Percentiles rank a stretch among this genome's conserved stretches.
These are phyloP conservation scores for Onychostruthus taczanowskii DNA, from an alignment of 2,113 vertebrate genomes.

Conservation along the genomic window DNA sequence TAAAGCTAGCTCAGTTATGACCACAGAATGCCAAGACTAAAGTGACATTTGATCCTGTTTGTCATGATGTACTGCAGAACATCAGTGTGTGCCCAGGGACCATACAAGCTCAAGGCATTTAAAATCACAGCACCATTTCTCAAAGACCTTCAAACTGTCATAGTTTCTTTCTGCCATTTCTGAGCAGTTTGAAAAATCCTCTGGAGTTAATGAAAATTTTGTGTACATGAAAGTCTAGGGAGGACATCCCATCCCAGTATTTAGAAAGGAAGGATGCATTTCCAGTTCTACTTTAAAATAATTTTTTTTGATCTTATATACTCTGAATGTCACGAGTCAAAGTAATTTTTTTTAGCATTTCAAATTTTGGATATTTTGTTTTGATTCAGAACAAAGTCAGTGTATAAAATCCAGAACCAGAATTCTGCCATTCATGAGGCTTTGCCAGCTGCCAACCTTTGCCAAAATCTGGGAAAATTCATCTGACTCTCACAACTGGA, in stretches of 20 bases:
- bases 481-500: neutral
- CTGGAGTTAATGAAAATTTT: neutral
- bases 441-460: neutral
- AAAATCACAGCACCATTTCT: neutral
- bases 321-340: neutral
- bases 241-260: neutral
- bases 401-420: neutral
- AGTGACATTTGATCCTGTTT: neutral
- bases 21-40: neutral
- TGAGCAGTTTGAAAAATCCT: neutral
- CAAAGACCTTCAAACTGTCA: neutral
- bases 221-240: neutral
- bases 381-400: neutral
- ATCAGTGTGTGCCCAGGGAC: neutral
- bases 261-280: neutral
- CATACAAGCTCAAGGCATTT: neutral
- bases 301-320: neutral
- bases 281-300: neutral
- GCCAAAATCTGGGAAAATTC: constrained; percentile 22
- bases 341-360: neutral
- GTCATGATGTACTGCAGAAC: neutral
- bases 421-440: neutral
- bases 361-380: constrained; percentile 1
- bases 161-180: neutral
- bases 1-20: neutral